phyloP scores from a whole-genome alignment of 2,888 invertebrate species.

The Caenorhabditis becei region DNA sequence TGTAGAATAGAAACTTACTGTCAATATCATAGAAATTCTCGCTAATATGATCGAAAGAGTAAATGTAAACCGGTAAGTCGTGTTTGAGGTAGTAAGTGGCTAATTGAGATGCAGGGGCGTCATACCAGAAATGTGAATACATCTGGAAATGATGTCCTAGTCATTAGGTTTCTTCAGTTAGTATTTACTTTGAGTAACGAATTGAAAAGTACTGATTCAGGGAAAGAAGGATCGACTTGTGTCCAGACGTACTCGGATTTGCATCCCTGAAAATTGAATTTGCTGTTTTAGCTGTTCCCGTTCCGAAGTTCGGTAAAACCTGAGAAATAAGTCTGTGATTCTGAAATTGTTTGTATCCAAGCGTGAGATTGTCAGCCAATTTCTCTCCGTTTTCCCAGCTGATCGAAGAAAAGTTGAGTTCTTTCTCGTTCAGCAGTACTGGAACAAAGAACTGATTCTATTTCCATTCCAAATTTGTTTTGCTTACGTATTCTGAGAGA shows the following conservation, averaged over 20 bases:
- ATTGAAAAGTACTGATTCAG: slow-evolving; percentile 74
- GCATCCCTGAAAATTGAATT: slow-evolving; percentile 78
- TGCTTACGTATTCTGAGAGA: slow-evolving; percentile 77
- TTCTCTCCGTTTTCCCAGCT: slow-evolving; percentile 72
- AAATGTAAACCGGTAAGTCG: slow-evolving; percentile 78
- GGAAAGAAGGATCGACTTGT: slow-evolving; percentile 75
- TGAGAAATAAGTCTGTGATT: slow-evolving; percentile 80
- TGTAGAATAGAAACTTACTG: slow-evolving; percentile 60
- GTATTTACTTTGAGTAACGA: slow-evolving; percentile 76
- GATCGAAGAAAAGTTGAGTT: slow-evolving; percentile 77
- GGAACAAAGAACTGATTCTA: slow-evolving; percentile 33
- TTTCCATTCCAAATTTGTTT: not conserved
- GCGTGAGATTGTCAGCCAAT: slow-evolving; percentile 79
- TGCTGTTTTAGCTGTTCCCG: too few species aligned
- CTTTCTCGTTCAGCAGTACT: slow-evolving; percentile 80
- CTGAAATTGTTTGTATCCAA: slow-evolving; percentile 76
- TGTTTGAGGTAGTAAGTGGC: slow-evolving; percentile 77
- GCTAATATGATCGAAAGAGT: slow-evolving; percentile 82
- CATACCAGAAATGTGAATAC: slow-evolving; percentile 82
- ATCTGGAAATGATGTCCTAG: slow-evolving; percentile 73
- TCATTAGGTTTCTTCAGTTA: not conserved
- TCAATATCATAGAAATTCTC: slow-evolving; percentile 81
- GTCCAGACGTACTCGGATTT: slow-evolving; percentile 81
- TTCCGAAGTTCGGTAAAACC: too few species aligned
- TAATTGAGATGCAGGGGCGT: slow-evolving; percentile 80